A percentile compares a stretch with the other conserved stretches of the same genome.
Conservation (phyloP, 2,888 invertebrate species). For the Athrips mouffetella region DNA sequence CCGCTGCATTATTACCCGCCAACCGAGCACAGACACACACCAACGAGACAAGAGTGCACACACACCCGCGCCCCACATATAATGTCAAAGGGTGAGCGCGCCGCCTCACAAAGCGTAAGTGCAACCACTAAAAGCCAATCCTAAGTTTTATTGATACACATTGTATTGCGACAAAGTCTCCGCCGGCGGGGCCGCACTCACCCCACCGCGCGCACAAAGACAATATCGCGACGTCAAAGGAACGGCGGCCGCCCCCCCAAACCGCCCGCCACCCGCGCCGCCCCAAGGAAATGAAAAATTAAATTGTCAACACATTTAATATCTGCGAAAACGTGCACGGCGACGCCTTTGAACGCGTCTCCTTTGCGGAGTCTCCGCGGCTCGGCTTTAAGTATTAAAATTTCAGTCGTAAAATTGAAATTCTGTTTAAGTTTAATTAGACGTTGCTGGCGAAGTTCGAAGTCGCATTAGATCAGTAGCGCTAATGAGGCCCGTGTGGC, state of each 20-base stretch:
- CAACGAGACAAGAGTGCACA: slow-evolving; percentile 39
- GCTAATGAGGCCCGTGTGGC: slow-evolving; percentile 63
- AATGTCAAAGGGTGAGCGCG: slow-evolving; percentile 77
- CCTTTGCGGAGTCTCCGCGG: slow-evolving; percentile 65
- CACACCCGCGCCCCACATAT: slow-evolving; percentile 55
- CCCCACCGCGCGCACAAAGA: slow-evolving; percentile 76
- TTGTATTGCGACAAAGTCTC: slow-evolving; percentile 79
- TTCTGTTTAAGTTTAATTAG: slow-evolving; percentile 76
- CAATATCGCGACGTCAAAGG: slow-evolving; percentile 80
- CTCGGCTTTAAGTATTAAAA: slow-evolving; percentile 73
- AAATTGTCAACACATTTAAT: slow-evolving; percentile 80
- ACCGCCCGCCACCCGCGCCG: slow-evolving; percentile 42
- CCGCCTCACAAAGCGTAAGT: slow-evolving; percentile 78
- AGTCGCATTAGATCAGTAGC: slow-evolving; percentile 73
- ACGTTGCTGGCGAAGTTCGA: slow-evolving; percentile 66
- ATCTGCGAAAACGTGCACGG: slow-evolving; percentile 78
- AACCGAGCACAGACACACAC: slow-evolving; percentile 32
- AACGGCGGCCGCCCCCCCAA: slow-evolving; percentile 50
- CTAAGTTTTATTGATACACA: slow-evolving; percentile 80
- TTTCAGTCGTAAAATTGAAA: slow-evolving; percentile 74
- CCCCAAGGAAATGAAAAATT: slow-evolving; percentile 79
- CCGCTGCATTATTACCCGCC: slow-evolving; percentile 50
- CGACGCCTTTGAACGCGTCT: slow-evolving; percentile 72
- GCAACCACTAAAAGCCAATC: slow-evolving; percentile 80
- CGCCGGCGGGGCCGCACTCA: slow-evolving; percentile 68